Evolutionary conservation across 1,140 invertebrate genomes (phyloP), one percentile per base, ranked within the genome.

Genomic region (Hycleus phaleratus): DNA sequence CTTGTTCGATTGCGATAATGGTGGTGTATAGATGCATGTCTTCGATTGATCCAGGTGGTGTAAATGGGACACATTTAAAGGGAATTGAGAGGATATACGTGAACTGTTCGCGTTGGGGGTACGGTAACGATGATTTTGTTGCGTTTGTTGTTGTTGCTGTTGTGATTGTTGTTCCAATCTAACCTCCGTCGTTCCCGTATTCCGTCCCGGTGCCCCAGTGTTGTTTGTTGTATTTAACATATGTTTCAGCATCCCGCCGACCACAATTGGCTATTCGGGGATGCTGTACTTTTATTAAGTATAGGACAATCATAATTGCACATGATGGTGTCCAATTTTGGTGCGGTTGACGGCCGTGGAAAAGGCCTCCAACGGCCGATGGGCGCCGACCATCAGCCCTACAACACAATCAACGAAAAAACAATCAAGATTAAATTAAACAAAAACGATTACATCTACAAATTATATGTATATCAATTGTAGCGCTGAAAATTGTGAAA

Each of bases 191-290:
- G 24, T 64, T 66, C 45, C 69, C 69, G 56, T 71, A 32, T 32
- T 32, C 32, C 32, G 32, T 32, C 32, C 32, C 32, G 32, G 4
- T 32, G 32, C 32, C 32, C 32, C 32, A 32, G 4, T 32, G 32
- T 32, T 32, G 32, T 32, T 32, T 32, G 32, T 71, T 59, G 71
- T 66, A 47, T 60, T 67, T 51, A 69, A 60, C 68, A 73, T 73
- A 62, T 73, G 71, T 58, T 73, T 73, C 60, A 73, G 60, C 71
- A 73, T 73, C 51, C 64, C 65, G 59, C 25, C 45, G 32, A 32
- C 32, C 38, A n/a, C 18, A 45, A 38, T 46, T 42, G 38, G 45
- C 12, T 32, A 55, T 55, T 55, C 11, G 51, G 49, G 42, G 52
- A 39, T 55, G 32, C 32, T 32, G 32, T 32, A 5, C 7, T 32